Evolutionary conservation across 2,888 invertebrate species (phyloP).

Genomic region (Rotaria magnacalcarata): DNA sequence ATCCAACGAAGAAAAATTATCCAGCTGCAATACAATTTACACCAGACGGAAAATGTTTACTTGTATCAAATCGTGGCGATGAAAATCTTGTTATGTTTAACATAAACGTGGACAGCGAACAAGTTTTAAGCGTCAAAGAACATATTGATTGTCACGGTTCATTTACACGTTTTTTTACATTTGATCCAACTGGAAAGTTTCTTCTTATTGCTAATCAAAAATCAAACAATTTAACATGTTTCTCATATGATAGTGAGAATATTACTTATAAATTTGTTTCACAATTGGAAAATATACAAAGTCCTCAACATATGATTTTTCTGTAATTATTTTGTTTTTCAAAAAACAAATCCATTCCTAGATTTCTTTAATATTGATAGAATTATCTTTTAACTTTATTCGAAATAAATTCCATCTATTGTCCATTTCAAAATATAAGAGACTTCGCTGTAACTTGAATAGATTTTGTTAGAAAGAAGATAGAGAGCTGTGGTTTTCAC

Average conservation of each 20-base stretch:
- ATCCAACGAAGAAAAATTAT: neutral
- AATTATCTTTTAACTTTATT: no score
- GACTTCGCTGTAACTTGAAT: no score
- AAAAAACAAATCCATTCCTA: no score
- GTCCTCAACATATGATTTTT: neutral
- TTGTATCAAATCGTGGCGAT: conserved; percentile 28
- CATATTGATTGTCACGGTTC: conserved; percentile 22
- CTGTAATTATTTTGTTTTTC: neutral
- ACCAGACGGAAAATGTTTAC: neutral
- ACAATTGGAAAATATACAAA: neutral
- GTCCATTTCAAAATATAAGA: no score
- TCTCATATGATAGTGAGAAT: neutral
- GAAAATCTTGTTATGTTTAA: neutral
- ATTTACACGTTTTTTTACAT: conserved; percentile 14
- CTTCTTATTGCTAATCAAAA: conserved; percentile 15
- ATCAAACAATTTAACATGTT: conserved; percentile 23
- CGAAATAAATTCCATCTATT: no score
- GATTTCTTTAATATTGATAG: no score
- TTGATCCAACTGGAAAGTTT: neutral
- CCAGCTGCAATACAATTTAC: neutral
- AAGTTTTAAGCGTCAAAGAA: neutral
- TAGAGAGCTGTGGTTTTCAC: no score
- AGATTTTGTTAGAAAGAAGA: no score
- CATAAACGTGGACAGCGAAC: neutral
- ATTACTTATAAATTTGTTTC: neutral